Evolutionary conservation across 37 sponge, comb jelly and placozoan species (phyloP).

Genomic region (Ianthella basta): DNA sequence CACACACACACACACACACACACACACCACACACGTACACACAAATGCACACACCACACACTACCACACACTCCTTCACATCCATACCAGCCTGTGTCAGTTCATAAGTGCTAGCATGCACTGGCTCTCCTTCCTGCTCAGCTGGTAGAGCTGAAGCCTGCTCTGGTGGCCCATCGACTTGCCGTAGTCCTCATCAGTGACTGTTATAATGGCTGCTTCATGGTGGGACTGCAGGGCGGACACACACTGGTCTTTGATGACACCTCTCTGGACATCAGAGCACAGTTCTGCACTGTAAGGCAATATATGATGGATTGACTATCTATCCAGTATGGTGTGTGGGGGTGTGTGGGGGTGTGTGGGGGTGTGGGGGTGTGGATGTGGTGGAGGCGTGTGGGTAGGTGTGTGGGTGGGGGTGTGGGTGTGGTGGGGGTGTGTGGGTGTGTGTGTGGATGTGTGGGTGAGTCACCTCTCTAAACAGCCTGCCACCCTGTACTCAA

Average conservation of each 20-base stretch:
- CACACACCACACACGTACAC: no score
- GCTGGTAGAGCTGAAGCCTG: not conserved
- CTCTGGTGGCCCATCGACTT: not conserved
- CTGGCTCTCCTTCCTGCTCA: no score
- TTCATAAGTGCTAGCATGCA: no score
- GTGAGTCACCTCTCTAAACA: no score
- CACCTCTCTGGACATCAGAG: slow-evolving; percentile 5
- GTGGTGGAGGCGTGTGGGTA: not conserved
- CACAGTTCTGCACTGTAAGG: slow-evolving; percentile 22
- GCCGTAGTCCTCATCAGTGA: slow-evolving; percentile 31
- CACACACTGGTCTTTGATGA: slow-evolving; percentile 36
- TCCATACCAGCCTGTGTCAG: no score
- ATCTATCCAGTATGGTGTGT: not conserved
- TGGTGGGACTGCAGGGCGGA: slow-evolving; percentile 55
- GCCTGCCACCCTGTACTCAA: no score
- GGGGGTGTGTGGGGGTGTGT: slow-evolving; percentile 33
- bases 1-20: no score
- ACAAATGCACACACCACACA: no score
- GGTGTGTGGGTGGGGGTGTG: not conserved
- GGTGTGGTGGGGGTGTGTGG: not conserved
- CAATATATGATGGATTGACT: no score
- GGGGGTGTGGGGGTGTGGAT: not conserved
- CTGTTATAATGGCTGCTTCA: slow-evolving; percentile 34
- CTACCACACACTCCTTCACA: no score
- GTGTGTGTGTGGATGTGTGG: no score